Evolutionary conservation across 2,888 invertebrate species (phyloP).

Genomic region (Heliothis peltigera): DNA sequence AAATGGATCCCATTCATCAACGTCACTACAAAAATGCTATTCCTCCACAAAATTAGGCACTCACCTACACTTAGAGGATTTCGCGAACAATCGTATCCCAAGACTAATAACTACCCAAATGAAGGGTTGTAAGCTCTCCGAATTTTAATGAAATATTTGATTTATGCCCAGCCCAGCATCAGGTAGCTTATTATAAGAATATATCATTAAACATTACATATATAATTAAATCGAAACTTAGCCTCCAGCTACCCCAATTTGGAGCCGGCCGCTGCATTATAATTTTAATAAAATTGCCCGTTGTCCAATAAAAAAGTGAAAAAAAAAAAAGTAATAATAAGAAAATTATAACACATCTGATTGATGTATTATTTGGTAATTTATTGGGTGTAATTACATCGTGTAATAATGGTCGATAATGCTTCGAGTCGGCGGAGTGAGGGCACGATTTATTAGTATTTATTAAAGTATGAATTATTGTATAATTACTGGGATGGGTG

Average conservation of each 20-base stretch:
- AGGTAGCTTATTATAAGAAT: slow-evolving; percentile 90
- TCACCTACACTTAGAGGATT: slow-evolving; percentile 74
- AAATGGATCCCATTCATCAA: slow-evolving; percentile 73
- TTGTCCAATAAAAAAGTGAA: slow-evolving; percentile 77
- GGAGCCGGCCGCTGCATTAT: slow-evolving; percentile 82
- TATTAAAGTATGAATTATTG: slow-evolving; percentile 90
- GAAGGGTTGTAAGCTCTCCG: slow-evolving; percentile 85
- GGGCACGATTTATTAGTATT: slow-evolving; percentile 89
- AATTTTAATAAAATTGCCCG: slow-evolving; percentile 89
- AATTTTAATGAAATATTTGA: slow-evolving; percentile 90
- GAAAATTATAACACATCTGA: slow-evolving; percentile 90
- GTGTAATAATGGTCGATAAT: slow-evolving; percentile 89
- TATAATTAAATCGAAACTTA: slow-evolving; percentile 87
- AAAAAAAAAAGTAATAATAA: slow-evolving; percentile 78
- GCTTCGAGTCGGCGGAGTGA: slow-evolving; percentile 74
- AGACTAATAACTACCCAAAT: slow-evolving; percentile 82
- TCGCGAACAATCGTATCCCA: slow-evolving; percentile 78
- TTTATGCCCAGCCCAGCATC: slow-evolving; percentile 86
- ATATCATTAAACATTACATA: slow-evolving; percentile 90
- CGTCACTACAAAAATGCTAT: slow-evolving; percentile 77
- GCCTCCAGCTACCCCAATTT: slow-evolving; percentile 89
- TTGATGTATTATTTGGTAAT: slow-evolving; percentile 90
- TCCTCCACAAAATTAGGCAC: slow-evolving; percentile 76
- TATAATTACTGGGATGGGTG: slow-evolving; percentile 88
- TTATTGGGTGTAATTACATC: slow-evolving; percentile 89